phyloP scores from a whole-genome alignment of 2,113 vertebrate genomes.

The Cyanoliseus patagonus region DNA sequence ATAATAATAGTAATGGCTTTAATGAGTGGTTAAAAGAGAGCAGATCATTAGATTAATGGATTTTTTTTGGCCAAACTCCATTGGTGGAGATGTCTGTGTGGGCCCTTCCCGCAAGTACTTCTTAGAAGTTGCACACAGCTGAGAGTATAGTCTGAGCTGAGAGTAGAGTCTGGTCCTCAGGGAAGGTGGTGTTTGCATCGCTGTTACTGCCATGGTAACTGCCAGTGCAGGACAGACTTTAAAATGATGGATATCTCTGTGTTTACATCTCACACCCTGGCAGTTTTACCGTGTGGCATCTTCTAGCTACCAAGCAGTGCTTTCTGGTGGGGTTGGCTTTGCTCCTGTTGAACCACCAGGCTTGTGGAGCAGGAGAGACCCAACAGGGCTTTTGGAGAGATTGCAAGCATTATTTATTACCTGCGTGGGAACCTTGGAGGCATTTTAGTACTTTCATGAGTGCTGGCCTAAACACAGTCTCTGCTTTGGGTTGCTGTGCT shows the following conservation, averaged over 20 bases:
- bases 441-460: not conserved
- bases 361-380: not conserved
- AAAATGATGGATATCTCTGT: not conserved
- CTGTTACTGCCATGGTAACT: not conserved
- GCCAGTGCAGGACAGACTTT: not conserved
- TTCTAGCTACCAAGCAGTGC: not conserved
- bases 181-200: fast-evolving
- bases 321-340: not conserved
- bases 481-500: not conserved
- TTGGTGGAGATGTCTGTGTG: not conserved
- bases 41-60: not conserved
- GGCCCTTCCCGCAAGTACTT: not conserved
- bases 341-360: no score
- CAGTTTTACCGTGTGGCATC: not conserved
- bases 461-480: not conserved
- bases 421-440: not conserved
- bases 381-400: fast-evolving
- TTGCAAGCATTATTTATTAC: not conserved
- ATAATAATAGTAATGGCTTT: not conserved
- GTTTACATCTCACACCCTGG: not conserved
- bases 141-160: fast-evolving
- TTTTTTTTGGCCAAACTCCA: not conserved
- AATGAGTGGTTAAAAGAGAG: not conserved
- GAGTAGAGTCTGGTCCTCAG: not conserved
- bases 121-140: fast-evolving